Base-by-base conservation (phyloP, 2,113 vertebrate species). In the Lophotis ruficrista region DNA sequence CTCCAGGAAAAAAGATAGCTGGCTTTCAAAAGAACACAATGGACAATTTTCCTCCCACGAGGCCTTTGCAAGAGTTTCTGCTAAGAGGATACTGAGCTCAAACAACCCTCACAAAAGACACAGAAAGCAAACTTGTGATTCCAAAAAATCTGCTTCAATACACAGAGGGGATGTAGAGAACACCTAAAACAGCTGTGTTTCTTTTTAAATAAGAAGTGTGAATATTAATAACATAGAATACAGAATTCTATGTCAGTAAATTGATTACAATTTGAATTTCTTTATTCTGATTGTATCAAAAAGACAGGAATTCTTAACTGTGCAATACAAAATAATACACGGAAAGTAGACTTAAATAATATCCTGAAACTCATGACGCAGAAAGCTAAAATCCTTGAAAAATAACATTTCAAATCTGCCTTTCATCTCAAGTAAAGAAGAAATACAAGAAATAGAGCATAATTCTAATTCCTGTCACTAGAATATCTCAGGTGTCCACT, bases 11-110 rank as follows among this genome's bases (percentile, higher is more conserved):
- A 91, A 91, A 94, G 94, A 93, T 93, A 93, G 90, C 61, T 1
- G 14, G 83, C 85, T 94, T 94, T 96, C 83, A 94, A 82, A 95
- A 54, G 83, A 94, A 92, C 77, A 96, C 95, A 94, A 96, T 94
- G 83, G 86, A 91, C 83, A 89, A 89, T 69, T 61, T 92, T 97
- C 53, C 94, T 97, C 92, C 90, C 96, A 87, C 0, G 20, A 57
- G 90, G 91, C 60, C 69, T 84, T 38, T 79, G 80, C 65, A 79
- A 72, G 82, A 94, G 72, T 92, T 93, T 94, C 75, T 87, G 64
- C 72, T 96, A 64, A 87, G 81, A 84, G 86, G 77, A 91, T 64
- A 72, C 65, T 27, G 88, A 92, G 77, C 86, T 87, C 94, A 91
- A 87, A 61, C 57, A 92, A 89, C 54, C 53, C 37, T 53, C 83